These are phyloP conservation scores for Gallinago solitaria DNA, from an alignment of 2,797 vertebrate genomes.

Conservation along the genomic window DNA sequence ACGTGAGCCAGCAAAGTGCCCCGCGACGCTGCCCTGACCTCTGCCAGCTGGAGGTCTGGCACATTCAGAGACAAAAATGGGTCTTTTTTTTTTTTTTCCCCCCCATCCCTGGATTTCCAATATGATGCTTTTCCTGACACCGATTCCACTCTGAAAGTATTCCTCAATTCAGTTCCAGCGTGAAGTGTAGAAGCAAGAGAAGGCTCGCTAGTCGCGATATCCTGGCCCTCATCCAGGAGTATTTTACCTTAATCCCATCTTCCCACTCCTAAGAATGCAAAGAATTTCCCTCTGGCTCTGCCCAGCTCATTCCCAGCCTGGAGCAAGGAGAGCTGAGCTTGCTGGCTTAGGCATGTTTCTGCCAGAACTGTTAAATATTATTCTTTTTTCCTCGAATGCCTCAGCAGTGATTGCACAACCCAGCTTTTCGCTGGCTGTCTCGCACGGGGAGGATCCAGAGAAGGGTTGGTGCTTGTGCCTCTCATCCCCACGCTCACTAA, in stretches of 20 bases:
- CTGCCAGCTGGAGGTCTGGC: background rate
- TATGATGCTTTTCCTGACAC: background rate
- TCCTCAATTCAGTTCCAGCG: background rate
- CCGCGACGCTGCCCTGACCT: background rate
- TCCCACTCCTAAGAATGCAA: background rate
- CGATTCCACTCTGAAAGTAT: background rate
- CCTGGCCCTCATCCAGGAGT: background rate
- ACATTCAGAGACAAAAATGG: background rate
- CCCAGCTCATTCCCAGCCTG: background rate
- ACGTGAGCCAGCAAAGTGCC: rapidly evolving
- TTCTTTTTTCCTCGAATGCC: conserved; percentile 13
- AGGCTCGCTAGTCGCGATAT: background rate
- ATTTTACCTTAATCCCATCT: conserved; percentile 11
- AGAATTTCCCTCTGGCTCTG: conserved; percentile 39
- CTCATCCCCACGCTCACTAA: background rate
- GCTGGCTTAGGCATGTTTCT: background rate
- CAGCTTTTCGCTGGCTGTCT: background rate
- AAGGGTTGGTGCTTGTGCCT: background rate
- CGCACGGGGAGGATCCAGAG: background rate
- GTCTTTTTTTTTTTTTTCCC: rapidly evolving
- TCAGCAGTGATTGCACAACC: background rate
- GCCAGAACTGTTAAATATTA: background rate
- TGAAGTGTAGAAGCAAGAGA: background rate
- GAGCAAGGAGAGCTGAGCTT: background rate
- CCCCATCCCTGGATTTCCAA: background rate